Base-by-base conservation (phyloP, 2,888 invertebrate genomes). In the Cephus pygmeus region DNA sequence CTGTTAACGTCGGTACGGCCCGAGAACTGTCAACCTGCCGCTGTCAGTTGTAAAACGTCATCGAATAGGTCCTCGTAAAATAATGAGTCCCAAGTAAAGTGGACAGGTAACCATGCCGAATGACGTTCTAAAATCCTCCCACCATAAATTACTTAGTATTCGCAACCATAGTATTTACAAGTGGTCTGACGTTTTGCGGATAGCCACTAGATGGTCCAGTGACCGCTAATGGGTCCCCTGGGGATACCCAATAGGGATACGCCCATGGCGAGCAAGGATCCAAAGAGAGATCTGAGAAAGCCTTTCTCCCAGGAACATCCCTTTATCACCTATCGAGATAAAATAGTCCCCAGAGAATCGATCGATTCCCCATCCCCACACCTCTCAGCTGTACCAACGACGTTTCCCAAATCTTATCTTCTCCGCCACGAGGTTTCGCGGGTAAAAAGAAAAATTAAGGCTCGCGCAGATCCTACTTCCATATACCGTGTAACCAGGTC, bases 91-190 rank as follows among this genome's bases (percentile, higher is more conserved):
- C 76, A 33, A 75, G 56, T 31, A 77, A 81, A 76, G 81, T 81
- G 79, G 77, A 80, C 76, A 82, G 76, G 76, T 82, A 75, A 82
- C 82, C 83, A 80, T 84, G 74, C 4, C 74, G 69, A 69, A 75
- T 30, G 36, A 23, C 69, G 34, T 36, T 77, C 77, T 76, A 73
- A 71, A 71, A 85, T 86, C 80, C 84, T 79, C 82, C 77, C 79
- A 81, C 85, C 87, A 87, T 88, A 89, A 89, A 88, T 89, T 88
- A 86, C 86, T 86, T 86, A 84, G 84, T 81, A 85, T 86, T 84
- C 81, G 78, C 80, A 78, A 79, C 56, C 56, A 56, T 56, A 23
- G 23, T 56, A 82, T 82, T 85, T 83, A 82, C 79, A 78, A 86
- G 80, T 74, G 80, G 34, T 76, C 71, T 77, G 73, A 75, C 74